Evolutionary conservation across 2,113 vertebrate species (phyloP), one percentile per base, ranked within the genome.

Genomic region (Carlito syrichta): DNA sequence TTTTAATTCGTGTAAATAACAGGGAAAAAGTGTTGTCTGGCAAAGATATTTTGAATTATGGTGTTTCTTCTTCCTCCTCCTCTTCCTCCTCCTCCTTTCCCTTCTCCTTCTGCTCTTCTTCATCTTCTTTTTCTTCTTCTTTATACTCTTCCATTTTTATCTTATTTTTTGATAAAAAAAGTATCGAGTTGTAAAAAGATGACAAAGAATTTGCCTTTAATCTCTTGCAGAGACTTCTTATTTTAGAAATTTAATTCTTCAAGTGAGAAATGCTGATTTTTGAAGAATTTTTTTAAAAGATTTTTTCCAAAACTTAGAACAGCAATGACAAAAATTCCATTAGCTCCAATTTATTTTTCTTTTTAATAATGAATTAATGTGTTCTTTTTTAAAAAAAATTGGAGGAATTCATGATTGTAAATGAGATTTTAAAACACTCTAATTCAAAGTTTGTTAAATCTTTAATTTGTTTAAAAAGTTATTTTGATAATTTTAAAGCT

Each of bases 361-460:
- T 22, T 94, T 96, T 89, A 97, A 98, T 97, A 19, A 30, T 96
- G 96, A 56, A 96, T 96, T 91, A 91, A 87, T 0, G 0, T 86
- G 60, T 89, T 48, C 68, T 69, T 92, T 77, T n/a, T n/a, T n/a
- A n/a, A 77, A n/a, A 35, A 45, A 38, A 2, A 11, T 40, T 90
- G 6, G 23, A n/a, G 50, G 10, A 6, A 58, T 13, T 27, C 83
- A 86, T 90, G 83, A 95, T 89, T 92, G 12, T 48, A 93, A 93
- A 86, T 62, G 13, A 96, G 86, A 92, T 96, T 71, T 95, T 93
- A 94, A 83, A 79, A 82, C 77, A 96, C 92, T 96, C 56, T 73
- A 60, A 94, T 94, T 83, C 16, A 96, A 89, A 81, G 35, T 93
- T 76, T 73, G 27, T 96, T 94, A 95, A 56, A 60, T 94, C 76